Conservation (phyloP, 2,797 vertebrate species). For the Hafferia zeledoni region DNA sequence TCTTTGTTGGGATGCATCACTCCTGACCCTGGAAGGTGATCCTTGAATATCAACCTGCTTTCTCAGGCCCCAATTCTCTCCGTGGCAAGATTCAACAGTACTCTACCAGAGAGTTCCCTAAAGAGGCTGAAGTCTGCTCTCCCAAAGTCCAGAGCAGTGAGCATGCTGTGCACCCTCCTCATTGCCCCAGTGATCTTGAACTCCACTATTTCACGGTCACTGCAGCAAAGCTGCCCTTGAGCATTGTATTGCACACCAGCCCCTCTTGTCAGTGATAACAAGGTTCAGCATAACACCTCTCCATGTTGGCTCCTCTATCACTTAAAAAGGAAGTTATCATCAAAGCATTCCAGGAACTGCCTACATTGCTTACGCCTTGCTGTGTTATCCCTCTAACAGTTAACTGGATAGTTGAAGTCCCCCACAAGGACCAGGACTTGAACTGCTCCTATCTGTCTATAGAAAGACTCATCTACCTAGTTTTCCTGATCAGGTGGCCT, state of each 20-base stretch:
- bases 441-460: neutral
- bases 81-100: neutral
- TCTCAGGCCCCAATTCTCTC: neutral
- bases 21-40: neutral
- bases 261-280: neutral
- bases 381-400: neutral
- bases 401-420: neutral
- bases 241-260: neutral
- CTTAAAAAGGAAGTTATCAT: neutral
- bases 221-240: neutral
- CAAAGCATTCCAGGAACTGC: neutral
- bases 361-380: neutral
- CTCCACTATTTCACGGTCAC: neutral
- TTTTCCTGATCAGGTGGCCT: neutral
- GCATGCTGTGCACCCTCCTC: neutral
- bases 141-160: neutral
- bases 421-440: neutral
- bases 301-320: neutral
- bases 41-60: neutral
- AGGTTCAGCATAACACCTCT: neutral
- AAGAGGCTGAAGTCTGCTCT: neutral
- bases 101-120: neutral
- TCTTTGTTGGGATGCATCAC: neutral
- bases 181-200: neutral
- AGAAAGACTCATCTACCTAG: neutral